phyloP scores from a whole-genome alignment of 2,113 vertebrate species.

The Elanus axillaris region DNA sequence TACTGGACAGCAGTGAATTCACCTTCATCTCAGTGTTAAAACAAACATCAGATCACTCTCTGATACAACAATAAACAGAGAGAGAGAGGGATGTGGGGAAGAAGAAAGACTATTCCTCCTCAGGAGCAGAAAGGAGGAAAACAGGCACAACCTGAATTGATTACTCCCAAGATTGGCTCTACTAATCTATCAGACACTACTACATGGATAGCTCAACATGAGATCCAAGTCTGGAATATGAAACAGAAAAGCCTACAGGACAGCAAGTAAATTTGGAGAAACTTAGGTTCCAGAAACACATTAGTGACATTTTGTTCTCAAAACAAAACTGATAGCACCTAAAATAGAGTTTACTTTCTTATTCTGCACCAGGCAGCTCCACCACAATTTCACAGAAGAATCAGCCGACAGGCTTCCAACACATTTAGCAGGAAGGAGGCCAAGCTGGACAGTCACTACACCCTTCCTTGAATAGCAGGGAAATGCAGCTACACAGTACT shows the following conservation, averaged over 20 bases:
- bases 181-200: background rate
- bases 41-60: conserved; percentile 44
- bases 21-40: conserved; percentile 55
- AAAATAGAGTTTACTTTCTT: background rate
- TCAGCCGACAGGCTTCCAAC: background rate
- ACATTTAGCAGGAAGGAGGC: background rate
- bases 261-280: background rate
- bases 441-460: background rate
- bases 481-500: background rate
- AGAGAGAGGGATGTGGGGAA: background rate
- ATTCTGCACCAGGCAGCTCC: background rate
- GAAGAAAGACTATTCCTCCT: background rate
- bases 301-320: background rate
- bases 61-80: conserved; percentile 42
- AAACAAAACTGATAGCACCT: background rate
- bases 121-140: background rate
- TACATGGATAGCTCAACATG: background rate
- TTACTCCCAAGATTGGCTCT: background rate
- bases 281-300: background rate
- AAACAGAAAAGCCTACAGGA: background rate
- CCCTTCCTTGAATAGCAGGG: background rate
- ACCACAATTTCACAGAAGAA: background rate
- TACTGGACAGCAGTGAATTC: conserved; percentile 19
- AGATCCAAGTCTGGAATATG: background rate
- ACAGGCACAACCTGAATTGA: background rate